A percentile compares a stretch with the other conserved stretches of the same genome.
phyloP scores from a whole-genome alignment of 2,113 vertebrate genomes.

The Gambusia affinis region DNA sequence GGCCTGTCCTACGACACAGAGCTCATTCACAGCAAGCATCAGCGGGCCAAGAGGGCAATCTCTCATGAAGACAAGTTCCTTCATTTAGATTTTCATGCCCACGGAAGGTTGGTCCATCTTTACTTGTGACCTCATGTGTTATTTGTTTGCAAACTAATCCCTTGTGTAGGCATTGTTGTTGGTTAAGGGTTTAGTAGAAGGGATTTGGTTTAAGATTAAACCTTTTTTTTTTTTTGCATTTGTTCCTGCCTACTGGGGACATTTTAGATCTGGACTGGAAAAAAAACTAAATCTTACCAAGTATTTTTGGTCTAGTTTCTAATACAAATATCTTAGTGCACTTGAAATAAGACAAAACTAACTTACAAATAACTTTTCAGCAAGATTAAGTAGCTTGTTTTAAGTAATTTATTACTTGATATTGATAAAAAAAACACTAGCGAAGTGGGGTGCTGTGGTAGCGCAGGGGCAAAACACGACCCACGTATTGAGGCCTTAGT shows the following conservation, averaged over 20 bases:
- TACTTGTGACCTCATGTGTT: not conserved
- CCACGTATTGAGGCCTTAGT: too few species aligned
- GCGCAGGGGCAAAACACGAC: too few species aligned
- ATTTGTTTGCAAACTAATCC: not conserved
- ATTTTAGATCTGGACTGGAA: too few species aligned
- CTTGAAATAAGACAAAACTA: too few species aligned
- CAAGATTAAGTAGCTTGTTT: too few species aligned
- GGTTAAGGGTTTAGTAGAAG: not conserved
- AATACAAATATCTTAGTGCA: too few species aligned
- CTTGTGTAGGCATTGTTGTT: constrained; percentile 4
- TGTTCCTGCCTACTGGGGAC: constrained; percentile 6
- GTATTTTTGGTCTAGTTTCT: too few species aligned
- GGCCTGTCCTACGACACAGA: constrained; percentile 92
- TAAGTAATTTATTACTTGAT: too few species aligned
- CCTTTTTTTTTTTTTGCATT: constrained; percentile 1
- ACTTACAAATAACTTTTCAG: too few species aligned
- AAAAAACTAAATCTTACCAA: too few species aligned
- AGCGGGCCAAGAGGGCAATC: constrained; percentile 92
- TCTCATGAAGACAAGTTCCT: constrained; percentile 90
- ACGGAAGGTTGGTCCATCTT: constrained; percentile 88
- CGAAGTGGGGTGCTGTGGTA: too few species aligned
- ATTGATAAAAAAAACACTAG: too few species aligned
- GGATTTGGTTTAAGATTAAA: constrained; percentile 18
- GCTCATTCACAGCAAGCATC: constrained; percentile 91
- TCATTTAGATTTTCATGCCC: constrained; percentile 93